A percentile compares a stretch with the other conserved stretches of the same genome.
Conservation (phyloP, 2,113 vertebrate genomes). For the Riparia riparia region DNA sequence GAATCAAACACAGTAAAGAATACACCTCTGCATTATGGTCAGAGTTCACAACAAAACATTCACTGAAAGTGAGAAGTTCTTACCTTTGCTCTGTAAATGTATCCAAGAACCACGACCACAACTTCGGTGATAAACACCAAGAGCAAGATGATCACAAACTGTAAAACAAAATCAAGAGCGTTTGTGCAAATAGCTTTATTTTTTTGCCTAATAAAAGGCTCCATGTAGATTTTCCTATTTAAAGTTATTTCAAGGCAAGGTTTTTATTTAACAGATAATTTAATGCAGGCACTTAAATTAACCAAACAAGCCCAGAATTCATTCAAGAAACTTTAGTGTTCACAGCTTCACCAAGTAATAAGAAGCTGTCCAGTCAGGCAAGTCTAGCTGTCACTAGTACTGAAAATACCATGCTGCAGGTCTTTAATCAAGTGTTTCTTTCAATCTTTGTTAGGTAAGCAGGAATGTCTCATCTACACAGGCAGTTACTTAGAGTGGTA, state of each 20-base stretch:
- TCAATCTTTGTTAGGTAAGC: not conserved
- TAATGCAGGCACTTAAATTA: not conserved
- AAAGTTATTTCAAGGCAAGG: not conserved
- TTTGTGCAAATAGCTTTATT: not conserved
- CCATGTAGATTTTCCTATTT: not conserved
- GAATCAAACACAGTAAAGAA: not conserved
- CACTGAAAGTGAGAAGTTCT: not conserved
- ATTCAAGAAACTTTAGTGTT: not conserved
- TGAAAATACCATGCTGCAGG: not conserved
- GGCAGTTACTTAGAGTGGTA: not conserved
- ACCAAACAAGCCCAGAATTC: not conserved
- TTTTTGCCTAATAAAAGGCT: not conserved
- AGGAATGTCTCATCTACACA: not conserved
- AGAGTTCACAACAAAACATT: not conserved
- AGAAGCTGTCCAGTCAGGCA: not conserved
- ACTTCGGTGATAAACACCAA: slow-evolving; percentile 96
- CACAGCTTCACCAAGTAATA: not conserved
- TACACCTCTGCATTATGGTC: not conserved
- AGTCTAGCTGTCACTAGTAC: not conserved
- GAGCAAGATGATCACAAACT: slow-evolving; percentile 96
- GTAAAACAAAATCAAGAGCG: slow-evolving; percentile 51
- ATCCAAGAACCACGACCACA: slow-evolving; percentile 94
- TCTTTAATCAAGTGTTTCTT: not conserved
- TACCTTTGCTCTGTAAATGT: slow-evolving; percentile 98
- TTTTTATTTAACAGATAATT: not conserved